Conservation (phyloP, 2,888 invertebrate genomes). For the Cryptocheilus praepositus region DNA sequence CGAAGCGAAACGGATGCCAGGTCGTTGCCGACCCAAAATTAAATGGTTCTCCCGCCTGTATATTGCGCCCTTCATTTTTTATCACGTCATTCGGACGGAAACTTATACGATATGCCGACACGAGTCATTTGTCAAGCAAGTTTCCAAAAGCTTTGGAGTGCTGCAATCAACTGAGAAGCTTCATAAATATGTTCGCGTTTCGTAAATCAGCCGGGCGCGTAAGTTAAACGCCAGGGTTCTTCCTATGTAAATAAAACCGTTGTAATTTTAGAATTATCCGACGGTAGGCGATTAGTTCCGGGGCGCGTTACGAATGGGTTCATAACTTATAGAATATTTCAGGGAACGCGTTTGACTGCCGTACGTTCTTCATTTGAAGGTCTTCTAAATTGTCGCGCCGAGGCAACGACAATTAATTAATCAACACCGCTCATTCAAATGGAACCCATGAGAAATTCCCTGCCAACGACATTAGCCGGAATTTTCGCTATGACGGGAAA, state of each 20-base stretch:
- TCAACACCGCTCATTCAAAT: background rate
- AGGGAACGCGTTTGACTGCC: no score
- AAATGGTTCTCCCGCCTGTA: conserved; percentile 41
- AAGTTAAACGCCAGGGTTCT: no score
- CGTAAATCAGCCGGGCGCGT: no score
- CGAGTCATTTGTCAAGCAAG: conserved; percentile 51
- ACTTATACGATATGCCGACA: conserved; percentile 49
- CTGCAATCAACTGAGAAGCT: no score
- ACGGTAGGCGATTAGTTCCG: no score
- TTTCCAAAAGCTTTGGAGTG: conserved; percentile 46
- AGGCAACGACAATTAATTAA: conserved; percentile 11
- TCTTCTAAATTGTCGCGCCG: no score
- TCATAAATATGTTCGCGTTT: no score
- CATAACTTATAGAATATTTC: no score
- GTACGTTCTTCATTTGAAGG: no score
- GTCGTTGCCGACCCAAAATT: conserved; percentile 23
- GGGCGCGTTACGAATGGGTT: no score
- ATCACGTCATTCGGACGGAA: conserved; percentile 36
- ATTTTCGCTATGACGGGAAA: conserved; percentile 12
- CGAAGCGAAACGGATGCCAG: conserved; percentile 6
- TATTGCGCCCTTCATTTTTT: conserved; percentile 30
- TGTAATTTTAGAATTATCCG: no score
- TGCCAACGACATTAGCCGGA: background rate
- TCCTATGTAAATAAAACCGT: no score
- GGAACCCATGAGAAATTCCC: conserved; percentile 11